Evolutionary conservation across 2,797 vertebrate species (phyloP), one percentile per base, ranked within the genome.

Genomic region (Menidia menidia): DNA sequence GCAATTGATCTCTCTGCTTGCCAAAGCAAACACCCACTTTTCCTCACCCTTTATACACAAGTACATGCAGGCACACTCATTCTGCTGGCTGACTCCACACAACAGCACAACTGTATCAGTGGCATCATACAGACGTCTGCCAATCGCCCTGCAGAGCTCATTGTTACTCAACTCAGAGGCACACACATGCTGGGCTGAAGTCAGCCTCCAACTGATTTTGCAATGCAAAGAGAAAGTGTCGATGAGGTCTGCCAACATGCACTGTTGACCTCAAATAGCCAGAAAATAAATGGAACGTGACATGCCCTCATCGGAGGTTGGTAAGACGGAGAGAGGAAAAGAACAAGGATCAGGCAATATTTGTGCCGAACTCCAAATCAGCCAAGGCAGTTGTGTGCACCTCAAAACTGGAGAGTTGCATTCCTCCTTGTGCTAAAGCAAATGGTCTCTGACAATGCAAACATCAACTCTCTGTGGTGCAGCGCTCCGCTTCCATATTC

Each of bases 31-130:
- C 73, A 75, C 48, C 45, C 4, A 12, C 64, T 75, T 81, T 82
- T 74, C 77, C 73, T 87, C 73, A 70, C 71, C 63, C 70, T 48
- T 77, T 71, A 42, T 19, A 57, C 52, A 77, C 83, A 80, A 47
- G 75, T 52, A 59, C 57, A 67, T 47, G 15, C 25, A n/a, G 53
- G 63, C 44, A 77, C 81, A 73, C 71, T 76, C 64, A 33, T 55
- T 77, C 58, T 64, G 64, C 60, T 71, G 61, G 76, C 81, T 88
- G 80, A 88, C 87, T 87, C 70, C 30, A 74, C 82, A 84, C 80
- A 87, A 75, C 73, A 75, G 72, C 83, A 71, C 69, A 77, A 86
- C 84, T 85, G 74, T 84, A 77, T 88, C 86, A 83, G 76, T 81
- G 65, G 75, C 83, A 78, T 74, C 75, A 78, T 77, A 79, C 77